phyloP scores from a whole-genome alignment of 1,140 invertebrate genomes.

The Pseudomyrmex flavicornis region DNA sequence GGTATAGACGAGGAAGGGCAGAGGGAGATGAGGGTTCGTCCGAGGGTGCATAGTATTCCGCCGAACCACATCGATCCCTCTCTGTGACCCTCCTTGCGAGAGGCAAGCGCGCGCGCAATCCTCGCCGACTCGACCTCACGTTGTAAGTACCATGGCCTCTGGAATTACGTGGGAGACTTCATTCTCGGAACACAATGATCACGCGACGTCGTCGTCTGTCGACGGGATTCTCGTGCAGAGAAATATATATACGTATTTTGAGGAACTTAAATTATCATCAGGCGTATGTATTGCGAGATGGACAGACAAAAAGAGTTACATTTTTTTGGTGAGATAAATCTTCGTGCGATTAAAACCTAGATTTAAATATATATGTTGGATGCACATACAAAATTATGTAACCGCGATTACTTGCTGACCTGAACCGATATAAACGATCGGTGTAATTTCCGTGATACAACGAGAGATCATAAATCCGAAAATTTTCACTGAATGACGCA shows the following conservation, averaged over 20 bases:
- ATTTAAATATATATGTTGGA: not conserved
- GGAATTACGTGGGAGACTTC: constrained; percentile 79
- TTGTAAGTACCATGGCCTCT: constrained; percentile 66
- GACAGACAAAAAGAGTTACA: too few relatives aligned
- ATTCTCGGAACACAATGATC: constrained; percentile 72
- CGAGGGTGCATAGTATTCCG: constrained; percentile 70
- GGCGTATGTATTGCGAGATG: not conserved
- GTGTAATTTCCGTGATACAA: not conserved
- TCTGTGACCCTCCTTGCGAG: constrained; percentile 61
- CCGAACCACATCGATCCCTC: constrained; percentile 81
- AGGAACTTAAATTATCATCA: not conserved
- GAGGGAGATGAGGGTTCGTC: constrained; percentile 26
- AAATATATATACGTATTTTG: not conserved
- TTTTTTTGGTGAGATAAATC: too few relatives aligned
- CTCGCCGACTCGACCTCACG: constrained; percentile 74
- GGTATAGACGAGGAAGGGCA: not conserved
- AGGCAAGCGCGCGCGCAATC: constrained; percentile 39
- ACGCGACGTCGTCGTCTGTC: constrained; percentile 64
- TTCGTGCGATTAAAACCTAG: not conserved
- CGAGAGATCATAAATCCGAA: not conserved
- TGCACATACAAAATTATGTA: not conserved
- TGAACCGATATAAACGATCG: not conserved
- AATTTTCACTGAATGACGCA: not conserved
- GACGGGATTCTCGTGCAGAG: constrained; percentile 6
- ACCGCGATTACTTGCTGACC: too few relatives aligned